A percentile compares a stretch with the other conserved stretches of the same genome.
Conservation (phyloP, 2,797 vertebrate genomes). For the Sebastes diaconus region DNA sequence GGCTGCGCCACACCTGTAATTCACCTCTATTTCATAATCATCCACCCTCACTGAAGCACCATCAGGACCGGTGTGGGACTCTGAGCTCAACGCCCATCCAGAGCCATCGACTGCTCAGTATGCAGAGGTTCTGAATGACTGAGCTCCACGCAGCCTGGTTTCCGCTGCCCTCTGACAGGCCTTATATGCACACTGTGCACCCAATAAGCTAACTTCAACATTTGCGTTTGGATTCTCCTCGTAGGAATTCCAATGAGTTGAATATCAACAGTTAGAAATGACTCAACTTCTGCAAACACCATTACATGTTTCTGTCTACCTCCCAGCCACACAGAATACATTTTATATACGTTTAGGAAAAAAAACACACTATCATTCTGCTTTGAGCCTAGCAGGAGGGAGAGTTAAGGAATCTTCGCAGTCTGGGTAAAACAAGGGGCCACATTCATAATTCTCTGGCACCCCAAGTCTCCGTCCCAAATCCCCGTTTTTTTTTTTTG, state of each 20-base stretch:
- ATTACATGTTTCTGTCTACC: background rate
- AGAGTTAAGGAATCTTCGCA: constrained; percentile 22
- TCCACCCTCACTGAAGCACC: constrained; percentile 1
- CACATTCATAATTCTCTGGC: constrained; percentile 59
- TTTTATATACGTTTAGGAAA: background rate
- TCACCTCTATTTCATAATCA: background rate
- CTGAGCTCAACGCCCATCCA: constrained; percentile 38
- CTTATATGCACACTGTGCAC: constrained; percentile 32
- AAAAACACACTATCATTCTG: constrained; percentile 16
- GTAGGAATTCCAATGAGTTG: constrained; percentile 16
- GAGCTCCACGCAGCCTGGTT: constrained; percentile 46
- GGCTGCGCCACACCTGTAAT: constrained; percentile 25
- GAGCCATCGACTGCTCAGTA: constrained; percentile 48
- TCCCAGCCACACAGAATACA: background rate
- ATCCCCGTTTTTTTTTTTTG: constrained; percentile 26
- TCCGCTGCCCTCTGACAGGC: constrained; percentile 35
- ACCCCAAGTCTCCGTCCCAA: constrained; percentile 34
- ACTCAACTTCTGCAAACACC: constrained; percentile 15
- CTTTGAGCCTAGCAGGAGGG: constrained; percentile 4
- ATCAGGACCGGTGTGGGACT: constrained; percentile 14
- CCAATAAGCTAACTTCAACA: constrained; percentile 32
- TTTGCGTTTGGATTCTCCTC: constrained; percentile 6
- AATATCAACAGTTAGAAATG: constrained; percentile 25
- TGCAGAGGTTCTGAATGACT: constrained; percentile 66
- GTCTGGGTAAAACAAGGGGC: constrained; percentile 52